Evolutionary conservation across 2,113 vertebrate genomes (phyloP), one percentile per base, ranked within the genome.

Genomic region (Myxocyprinus asiaticus): DNA sequence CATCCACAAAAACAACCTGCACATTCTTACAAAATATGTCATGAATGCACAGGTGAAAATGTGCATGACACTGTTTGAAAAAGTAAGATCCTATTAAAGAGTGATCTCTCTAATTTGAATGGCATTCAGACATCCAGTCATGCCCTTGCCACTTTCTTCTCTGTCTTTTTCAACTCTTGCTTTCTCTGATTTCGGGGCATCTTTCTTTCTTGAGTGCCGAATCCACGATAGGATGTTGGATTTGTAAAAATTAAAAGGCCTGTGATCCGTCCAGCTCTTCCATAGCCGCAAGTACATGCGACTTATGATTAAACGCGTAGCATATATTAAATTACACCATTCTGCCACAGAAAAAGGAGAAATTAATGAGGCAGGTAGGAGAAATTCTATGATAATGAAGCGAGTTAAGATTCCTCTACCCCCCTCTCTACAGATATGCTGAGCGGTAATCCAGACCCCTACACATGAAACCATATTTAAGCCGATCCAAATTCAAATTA

Each of bases 251-350:
- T 79, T 15, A 67, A 80, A 80, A 69, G 86, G 83, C 86, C 84
- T 85, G 45, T 67, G 83, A 78, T 81, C 65, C 83, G 67, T 85
- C 80, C 82, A 68, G 84, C 84, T 82, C 87, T 65, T 77, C 68
- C 67, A 78, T 77, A 84, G 53, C 85, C 81, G 76, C 65, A 45
- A 64, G 85, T 85, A 89, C 53, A 83, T 81, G 75, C 82, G 51
- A 87, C 87, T 89, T 90, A 89, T 59, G 90, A 91, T 92, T 90
- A 90, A 87, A 89, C 75, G 85, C 15, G 65, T 43, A 84, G 91
- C 84, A 90, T 88, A 90, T 89, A 93, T 94, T 92, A 92, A 93
- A 92, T 92, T 91, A 94, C 91, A 88, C 82, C 82, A 84, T 73
- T 74, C 59, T 80, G 47, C 55, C 51, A 45, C n/a, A 71, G 82